Base-by-base conservation (phyloP, 2,797 vertebrate species). In the Mus caroli region DNA sequence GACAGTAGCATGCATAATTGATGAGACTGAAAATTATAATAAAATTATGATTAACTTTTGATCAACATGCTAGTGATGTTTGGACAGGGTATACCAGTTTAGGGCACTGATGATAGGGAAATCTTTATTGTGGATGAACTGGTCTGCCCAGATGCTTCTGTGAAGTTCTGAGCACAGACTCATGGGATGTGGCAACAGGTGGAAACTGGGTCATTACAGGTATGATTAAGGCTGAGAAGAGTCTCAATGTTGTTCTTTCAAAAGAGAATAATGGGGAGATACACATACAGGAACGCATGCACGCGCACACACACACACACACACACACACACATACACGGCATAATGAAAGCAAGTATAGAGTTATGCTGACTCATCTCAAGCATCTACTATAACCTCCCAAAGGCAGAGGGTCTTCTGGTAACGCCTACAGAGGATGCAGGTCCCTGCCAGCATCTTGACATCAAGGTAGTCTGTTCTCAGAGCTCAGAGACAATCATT, bases 21-120 rank as follows among this genome's bases (percentile, higher is more conserved):
- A 52, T 83, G 24, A 86, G 10, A 85, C 26, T 90, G 58, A 92
- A 94, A 88, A 67, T 78, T 34, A 62, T 54, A 52, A 52, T n/a
- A n/a, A 50, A 86, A 69, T 50, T 24, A n/a, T 52, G 62, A 69
- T 86, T 24, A 69, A 46, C 52, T 78, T 50, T 69, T 90, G 1
- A 43, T 15, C 83, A 95, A 64, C 9, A 14, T 71, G 86, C 69
- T 37, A 85, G 12, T 80, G 37, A 54, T 83, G 7, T 58, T 87
- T 80, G 75, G 26, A 90, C 10, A 43, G 40, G 22, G 34, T 84
- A 75, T 92, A 50, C 10, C n/a, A 69, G n/a, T 40, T 67, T 79
- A 24, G 43, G n/a, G 20, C 2, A 67, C 40, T 56, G 24, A 73
- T 37, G 2, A 22, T 73, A 54, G 56, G 69, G 24, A 28, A 73